Evolutionary conservation across 2,888 invertebrate genomes (phyloP), one percentile per base, ranked within the genome.

Genomic region (Leptopilina drosophilae): DNA sequence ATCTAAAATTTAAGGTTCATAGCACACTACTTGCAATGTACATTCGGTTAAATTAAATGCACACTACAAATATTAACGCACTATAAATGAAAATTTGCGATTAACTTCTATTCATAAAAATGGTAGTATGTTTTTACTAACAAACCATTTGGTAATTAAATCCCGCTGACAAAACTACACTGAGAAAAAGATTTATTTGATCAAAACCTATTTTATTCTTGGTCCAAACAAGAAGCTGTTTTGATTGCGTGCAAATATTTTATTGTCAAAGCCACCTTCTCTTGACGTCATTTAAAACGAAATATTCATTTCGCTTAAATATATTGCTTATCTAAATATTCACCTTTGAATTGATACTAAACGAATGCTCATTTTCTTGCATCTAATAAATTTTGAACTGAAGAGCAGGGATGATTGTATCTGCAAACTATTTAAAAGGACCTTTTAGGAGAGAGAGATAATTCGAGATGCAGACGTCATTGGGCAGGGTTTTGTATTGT

Each of bases 371-470:
- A 56, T 73, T 73, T 56, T 33, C 26, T 14, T 8, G 33, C n/a
- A 53, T 3, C 14, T 73, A 49, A 49, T 49, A 49, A 73, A 73
- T 56, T 73, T 33, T 14, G 14, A 33, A n/a, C 73, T n/a, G 56
- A 73, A 73, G n/a, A 62, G 62, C 62, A 73, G 56, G 33, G 73
- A 73, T 56, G 53, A 53, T n/a, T 9, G 53, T 73, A 73, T 56
- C 56, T 26, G 20, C 1, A 53, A 56, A 26, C 56, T 73, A 33
- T 49, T 56, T 73, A 73, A 73, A 73, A 73, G 73, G 56, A 73
- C 56, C 73, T 73, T 73, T 73, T 73, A 73, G 8, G 42, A 42
- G 42, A 42, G 56, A 56, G 40, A 56, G 56, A 73, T 73, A 56
- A 56, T 73, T 73, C 73, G 73, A 56, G 53, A 64, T 14, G 56